phyloP scores from a whole-genome alignment of 2,113 vertebrate genomes.

The Lophius piscatorius region DNA sequence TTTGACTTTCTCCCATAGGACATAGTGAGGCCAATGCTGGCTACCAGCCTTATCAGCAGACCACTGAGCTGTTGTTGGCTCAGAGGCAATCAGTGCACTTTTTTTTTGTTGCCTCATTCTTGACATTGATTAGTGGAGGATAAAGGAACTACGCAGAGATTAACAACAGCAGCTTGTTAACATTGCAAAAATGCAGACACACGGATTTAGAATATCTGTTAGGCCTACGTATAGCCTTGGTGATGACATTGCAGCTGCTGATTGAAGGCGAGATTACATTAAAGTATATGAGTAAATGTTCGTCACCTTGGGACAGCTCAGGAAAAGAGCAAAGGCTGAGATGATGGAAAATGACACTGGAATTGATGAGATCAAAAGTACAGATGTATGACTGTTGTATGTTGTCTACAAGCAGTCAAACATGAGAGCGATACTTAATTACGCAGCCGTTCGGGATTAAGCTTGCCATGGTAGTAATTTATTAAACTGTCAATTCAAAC shows the following conservation, averaged over 20 bases:
- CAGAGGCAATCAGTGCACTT: constrained; percentile 59
- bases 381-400: not conserved
- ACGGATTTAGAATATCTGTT: not conserved
- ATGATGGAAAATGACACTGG: not conserved
- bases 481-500: constrained; percentile 42
- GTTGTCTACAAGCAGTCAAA: not conserved
- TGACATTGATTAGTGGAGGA: constrained; percentile 53
- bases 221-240: not conserved
- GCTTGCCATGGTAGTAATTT: constrained; percentile 47
- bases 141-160: constrained; percentile 39
- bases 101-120: constrained; percentile 47
- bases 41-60: constrained; percentile 56
- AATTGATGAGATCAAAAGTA: not conserved
- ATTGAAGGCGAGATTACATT: not conserved
- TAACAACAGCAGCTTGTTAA: constrained; percentile 35
- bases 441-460: constrained; percentile 34
- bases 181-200: constrained; percentile 1
- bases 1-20: constrained; percentile 43
- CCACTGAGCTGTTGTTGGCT: constrained; percentile 48
- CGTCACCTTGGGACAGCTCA: not conserved
- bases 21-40: constrained; percentile 50
- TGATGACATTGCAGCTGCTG: not conserved
- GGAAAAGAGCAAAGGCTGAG: not conserved
- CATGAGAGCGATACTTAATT: constrained; percentile 25
- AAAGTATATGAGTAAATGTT: not conserved